A percentile compares a stretch with the other conserved stretches of the same genome.
Conservation (phyloP, 35 echinoderm and acorn worm genomes). For the Hemicentrotus pulcherrimus region DNA sequence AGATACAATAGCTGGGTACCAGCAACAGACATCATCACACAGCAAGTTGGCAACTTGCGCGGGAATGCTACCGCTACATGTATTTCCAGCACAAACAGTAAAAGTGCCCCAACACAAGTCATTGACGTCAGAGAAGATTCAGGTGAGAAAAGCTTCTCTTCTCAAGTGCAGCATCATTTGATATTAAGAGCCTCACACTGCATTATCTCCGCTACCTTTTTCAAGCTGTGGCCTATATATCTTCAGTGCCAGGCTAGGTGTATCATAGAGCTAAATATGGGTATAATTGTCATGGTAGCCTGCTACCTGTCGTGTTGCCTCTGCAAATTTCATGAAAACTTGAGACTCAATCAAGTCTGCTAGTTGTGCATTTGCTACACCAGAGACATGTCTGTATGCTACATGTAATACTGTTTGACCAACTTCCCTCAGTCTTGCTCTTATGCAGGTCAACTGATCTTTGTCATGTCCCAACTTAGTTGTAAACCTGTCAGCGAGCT, state of each 20-base stretch:
- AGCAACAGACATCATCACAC: too few species aligned
- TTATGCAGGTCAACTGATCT: conserved; percentile 46
- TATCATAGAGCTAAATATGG: conserved; percentile 48
- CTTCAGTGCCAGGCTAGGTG: conserved; percentile 63
- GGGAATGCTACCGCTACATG: too few species aligned
- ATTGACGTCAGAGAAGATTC: too few species aligned
- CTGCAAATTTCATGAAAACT: conserved; percentile 51
- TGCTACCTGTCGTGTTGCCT: conserved; percentile 55
- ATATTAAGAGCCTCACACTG: conserved; percentile 16
- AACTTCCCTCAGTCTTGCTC: conserved; percentile 7
- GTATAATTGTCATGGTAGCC: conserved; percentile 58
- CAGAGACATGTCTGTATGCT: conserved; percentile 14
- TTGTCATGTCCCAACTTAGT: conserved; percentile 35
- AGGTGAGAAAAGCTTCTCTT: too few species aligned
- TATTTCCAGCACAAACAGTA: too few species aligned
- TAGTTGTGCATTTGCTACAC: conserved; percentile 31
- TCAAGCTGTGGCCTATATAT: conserved; percentile 63
- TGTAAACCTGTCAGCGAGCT: conserved; percentile 21
- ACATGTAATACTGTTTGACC: neutral
- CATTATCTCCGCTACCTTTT: conserved; percentile 32
- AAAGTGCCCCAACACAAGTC: too few species aligned
- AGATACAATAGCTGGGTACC: too few species aligned
- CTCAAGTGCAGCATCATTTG: neutral
- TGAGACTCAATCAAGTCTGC: conserved; percentile 46
- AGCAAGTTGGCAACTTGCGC: too few species aligned